Evolutionary conservation across 2,888 invertebrate genomes (phyloP).

Genomic region (Lepidochrysops patricia): DNA sequence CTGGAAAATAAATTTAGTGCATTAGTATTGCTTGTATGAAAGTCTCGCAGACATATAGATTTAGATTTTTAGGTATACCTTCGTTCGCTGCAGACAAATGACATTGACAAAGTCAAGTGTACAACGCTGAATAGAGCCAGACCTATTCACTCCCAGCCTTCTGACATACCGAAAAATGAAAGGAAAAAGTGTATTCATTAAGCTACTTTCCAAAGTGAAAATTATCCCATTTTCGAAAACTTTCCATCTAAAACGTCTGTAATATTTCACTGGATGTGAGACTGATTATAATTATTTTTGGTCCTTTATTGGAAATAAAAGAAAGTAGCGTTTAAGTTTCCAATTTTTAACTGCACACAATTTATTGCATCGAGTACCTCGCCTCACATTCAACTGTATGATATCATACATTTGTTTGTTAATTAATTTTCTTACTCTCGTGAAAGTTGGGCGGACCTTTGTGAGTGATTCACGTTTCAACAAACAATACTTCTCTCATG

Average conservation of each 20-base stretch:
- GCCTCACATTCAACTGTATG: not conserved
- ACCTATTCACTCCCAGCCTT: not conserved
- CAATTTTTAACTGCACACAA: not conserved
- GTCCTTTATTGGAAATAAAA: not conserved
- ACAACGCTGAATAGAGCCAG: not conserved
- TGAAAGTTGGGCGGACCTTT: constrained; percentile 60
- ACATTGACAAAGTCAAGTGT: not conserved
- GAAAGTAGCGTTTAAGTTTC: not conserved
- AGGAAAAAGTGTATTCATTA: not conserved
- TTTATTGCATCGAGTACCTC: not conserved
- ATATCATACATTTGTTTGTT: constrained; percentile 17
- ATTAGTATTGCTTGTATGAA: not conserved
- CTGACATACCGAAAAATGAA: not conserved
- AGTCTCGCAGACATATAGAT: not conserved
- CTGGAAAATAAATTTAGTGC: too few relatives aligned
- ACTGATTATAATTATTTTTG: not conserved
- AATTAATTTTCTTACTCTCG: constrained; percentile 41
- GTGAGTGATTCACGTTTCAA: constrained; percentile 60
- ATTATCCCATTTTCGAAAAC: not conserved
- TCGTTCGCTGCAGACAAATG: not conserved
- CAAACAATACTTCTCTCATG: constrained; percentile 58
- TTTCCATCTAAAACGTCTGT: not conserved
- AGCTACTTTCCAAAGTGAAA: not conserved
- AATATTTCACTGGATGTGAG: not conserved
- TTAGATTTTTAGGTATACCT: not conserved